Evolutionary conservation across 1,140 invertebrate species (phyloP), one percentile per base, ranked within the genome.

Genomic region (Drosophila eugracilis): DNA sequence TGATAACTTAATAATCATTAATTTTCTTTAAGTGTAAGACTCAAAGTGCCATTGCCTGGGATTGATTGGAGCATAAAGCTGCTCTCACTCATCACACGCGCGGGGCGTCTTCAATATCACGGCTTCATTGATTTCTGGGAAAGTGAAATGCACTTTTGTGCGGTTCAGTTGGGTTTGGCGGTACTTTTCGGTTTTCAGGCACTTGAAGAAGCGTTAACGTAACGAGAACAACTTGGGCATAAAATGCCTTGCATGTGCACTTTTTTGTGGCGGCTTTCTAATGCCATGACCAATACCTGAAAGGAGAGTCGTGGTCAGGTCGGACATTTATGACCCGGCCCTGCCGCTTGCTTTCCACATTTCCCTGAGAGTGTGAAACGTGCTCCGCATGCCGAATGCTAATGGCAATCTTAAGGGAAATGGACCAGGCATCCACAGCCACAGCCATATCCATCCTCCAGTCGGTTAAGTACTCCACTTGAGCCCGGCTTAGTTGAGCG

Each of bases 131-230:
- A 86, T 80, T 85, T 81, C 77, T 60, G 36, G 62, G 77, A 85
- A 86, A 85, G 81, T 85, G 81, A 85, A 85, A 86, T 85, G 81
- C 81, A 65, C 57, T 85, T 80, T 28, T 47, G 36, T 22, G 63
- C 52, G 22, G 49, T 15, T 41, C 44, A 22, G 26, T 41, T 21
- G 49, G 39, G 47, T 4, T 26, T 4, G 42, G 42, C 42, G n/a
- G 22, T 10, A n/a, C n/a, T n/a, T n/a, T 26, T 4, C n/a, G 14
- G 44, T 0, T 24, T 26, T 24, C 30, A 32, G 44, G 41, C 34
- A 52, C 58, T 44, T 24, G 28, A 45, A 55, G 54, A 67, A 37
- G 49, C 55, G 48, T 57, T 58, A 75, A 75, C 58, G 54, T 81
- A 74, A 85, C 45, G 50, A 85, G 81, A 85, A 88, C 83, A 80